Evolutionary conservation across 2,888 invertebrate genomes (phyloP), one percentile per base, ranked within the genome.

Genomic region (Junonia oenone): DNA sequence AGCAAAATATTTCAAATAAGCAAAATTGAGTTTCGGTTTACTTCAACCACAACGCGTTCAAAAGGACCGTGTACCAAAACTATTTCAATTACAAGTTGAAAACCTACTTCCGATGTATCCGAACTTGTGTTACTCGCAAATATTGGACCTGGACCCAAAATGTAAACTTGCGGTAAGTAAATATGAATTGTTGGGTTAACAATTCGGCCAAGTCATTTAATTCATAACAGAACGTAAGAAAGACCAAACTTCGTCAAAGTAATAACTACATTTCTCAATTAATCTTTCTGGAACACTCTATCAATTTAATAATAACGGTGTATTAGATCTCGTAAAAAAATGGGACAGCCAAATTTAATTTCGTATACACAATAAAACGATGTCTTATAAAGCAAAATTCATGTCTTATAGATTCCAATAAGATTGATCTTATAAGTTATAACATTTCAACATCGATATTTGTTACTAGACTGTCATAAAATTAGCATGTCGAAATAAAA

Each of bases 41-140:
- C 48, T 55, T 55, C 38, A 29, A 45, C 35, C 49, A 13, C 45
- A 45, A 22, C 14, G 6, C 13, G 33, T 43, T 52, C 37, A 45
- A 56, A 52, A 37, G 48, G 29, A 33, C 45, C 43, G 45, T 38
- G 47, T 46, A 17, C 37, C 17, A 35, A 57, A 60, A 60, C 57
- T 60, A 57, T 60, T 60, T 57, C 52, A 55, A 57, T 60, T 57
- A 57, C 48, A 57, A 51, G 35, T 57, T 55, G 22, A n/a, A 43
- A 57, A 55, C 38, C 43, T 47, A 40, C 37, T 51, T 22, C 29
- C 33, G 4, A 51, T 50, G 45, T 35, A 46, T 52, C 35, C 52
- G 27, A 52, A 37, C 46, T 46, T 19, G 8, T 33, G 11, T 38
- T 38, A 31, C 29, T 19, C 11, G 14, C 29, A 35, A 52, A 52